Evolutionary conservation across 2,113 vertebrate species (phyloP), one percentile per base, ranked within the genome.

Genomic region (Protomyctophum bolini): DNA sequence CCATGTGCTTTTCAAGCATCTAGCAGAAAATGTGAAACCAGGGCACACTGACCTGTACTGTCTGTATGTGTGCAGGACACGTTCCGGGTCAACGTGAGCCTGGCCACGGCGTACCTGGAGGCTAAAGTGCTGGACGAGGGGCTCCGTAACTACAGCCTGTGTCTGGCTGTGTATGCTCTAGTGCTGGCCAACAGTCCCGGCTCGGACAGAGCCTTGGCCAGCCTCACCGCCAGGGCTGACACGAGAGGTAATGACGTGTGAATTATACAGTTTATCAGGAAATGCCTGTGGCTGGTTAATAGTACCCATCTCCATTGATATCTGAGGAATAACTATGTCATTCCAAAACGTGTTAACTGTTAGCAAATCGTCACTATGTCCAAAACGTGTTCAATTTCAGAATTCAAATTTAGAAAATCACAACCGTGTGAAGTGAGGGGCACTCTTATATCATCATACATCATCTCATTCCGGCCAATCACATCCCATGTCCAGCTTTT

Each of bases 71-170:
- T 77, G 49, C 75, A 97, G 95, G 84, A 84, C 52, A 83, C 73
- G n/a, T 80, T 91, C 10, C 61, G 73, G 49, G 45, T 6, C 2
- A 77, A 68, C 1, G 60, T 90, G 49, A 73, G 70, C 14, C 77
- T 84, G 62, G 93, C 95, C 63, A 59, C 86, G 80, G 84, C 15
- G 4, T 97, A 94, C 84, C 88, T 98, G 80, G 94, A 96, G 86
- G 86, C 83, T 66, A 89, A 91, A 68, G 86, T 95, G 63, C 45
- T 64, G 83, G 85, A 50, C 2, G 92, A 89, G 7, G 88, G 91
- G 86, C 72, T 85, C 3, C 94, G 96, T 83, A 97, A 95, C 90
- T 96, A 97, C 76, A 96, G 94, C 12, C 78, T 98, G 75, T 92
- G 94, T 66, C 83, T 97, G 78, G 78, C 91, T 76, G 85, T 94